Percentiles rank a stretch among this genome's conserved stretches.
Evolutionary conservation across 2,888 invertebrate species (phyloP).

Genomic region (Phragmatobia fuliginosa): DNA sequence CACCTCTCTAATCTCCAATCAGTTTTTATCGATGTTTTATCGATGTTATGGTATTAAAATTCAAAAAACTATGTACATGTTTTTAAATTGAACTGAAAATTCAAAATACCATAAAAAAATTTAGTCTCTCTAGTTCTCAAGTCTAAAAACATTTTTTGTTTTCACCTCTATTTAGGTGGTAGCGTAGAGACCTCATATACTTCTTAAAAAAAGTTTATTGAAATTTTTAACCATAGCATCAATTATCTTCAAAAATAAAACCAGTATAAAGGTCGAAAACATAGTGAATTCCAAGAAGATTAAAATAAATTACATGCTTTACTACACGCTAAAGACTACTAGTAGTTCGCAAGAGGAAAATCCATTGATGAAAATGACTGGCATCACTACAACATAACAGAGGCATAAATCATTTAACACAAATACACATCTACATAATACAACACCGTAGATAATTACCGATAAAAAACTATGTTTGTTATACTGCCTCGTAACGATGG

Average conservation of each 20-base stretch:
- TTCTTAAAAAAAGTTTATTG: rapidly evolving
- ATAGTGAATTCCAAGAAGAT: not conserved
- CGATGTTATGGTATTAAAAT: no score
- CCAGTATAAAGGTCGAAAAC: not conserved
- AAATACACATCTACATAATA: not conserved
- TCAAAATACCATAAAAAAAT: no score
- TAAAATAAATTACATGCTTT: not conserved
- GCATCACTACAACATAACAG: not conserved
- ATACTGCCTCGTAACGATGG: not conserved
- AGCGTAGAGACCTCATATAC: not conserved
- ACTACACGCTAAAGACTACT: not conserved
- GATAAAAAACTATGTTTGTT: not conserved
- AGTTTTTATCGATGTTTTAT: no score
- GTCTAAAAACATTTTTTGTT: no score
- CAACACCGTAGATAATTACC: not conserved
- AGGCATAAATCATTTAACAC: not conserved
- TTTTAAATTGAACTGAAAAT: no score
- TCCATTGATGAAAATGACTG: not conserved
- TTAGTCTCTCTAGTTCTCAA: no score
- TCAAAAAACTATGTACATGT: no score
- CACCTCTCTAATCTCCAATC: no score
- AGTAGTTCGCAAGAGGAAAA: not conserved
- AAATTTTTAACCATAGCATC: not conserved
- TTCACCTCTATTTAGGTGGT: no score
- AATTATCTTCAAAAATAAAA: not conserved